phyloP scores from a whole-genome alignment of 1,140 invertebrate species.

The Macrocentrus cingulum region DNA sequence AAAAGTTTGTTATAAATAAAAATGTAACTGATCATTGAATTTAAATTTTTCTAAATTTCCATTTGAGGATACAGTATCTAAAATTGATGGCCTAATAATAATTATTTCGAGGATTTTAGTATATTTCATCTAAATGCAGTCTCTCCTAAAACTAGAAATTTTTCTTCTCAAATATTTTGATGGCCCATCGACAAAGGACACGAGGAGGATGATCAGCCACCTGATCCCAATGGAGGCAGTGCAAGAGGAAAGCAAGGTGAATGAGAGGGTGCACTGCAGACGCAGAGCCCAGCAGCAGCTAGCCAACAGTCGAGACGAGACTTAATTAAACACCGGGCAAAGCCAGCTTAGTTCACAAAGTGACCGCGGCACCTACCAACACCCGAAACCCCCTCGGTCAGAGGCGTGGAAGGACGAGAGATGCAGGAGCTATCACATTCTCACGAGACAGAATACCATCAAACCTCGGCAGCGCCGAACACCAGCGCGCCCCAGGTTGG shows the following conservation, averaged over 20 bases:
- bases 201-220: too few species aligned
- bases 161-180: too few species aligned
- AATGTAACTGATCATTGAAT: too few species aligned
- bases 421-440: constrained; percentile 7
- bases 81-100: too few species aligned
- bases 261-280: constrained; percentile 22
- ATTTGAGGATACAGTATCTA: too few species aligned
- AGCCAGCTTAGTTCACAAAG: constrained; percentile 59
- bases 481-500: constrained; percentile 19
- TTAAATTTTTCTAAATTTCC: too few species aligned
- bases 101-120: too few species aligned
- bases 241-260: not conserved
- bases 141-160: too few species aligned
- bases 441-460: constrained; percentile 16
- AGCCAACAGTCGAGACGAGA: constrained; percentile 52
- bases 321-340: constrained; percentile 59
- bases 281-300: constrained; percentile 34
- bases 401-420: not conserved
- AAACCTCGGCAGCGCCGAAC: constrained; percentile 22
- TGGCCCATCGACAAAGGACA: too few species aligned
- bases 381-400: constrained; percentile 28
- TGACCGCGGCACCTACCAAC: constrained; percentile 51
- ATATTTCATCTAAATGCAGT: too few species aligned
- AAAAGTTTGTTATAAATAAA: too few species aligned
- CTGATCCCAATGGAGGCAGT: not conserved